Conservation (phyloP, 2,888 invertebrate genomes). For the Gonocerus acuteangulatus region DNA sequence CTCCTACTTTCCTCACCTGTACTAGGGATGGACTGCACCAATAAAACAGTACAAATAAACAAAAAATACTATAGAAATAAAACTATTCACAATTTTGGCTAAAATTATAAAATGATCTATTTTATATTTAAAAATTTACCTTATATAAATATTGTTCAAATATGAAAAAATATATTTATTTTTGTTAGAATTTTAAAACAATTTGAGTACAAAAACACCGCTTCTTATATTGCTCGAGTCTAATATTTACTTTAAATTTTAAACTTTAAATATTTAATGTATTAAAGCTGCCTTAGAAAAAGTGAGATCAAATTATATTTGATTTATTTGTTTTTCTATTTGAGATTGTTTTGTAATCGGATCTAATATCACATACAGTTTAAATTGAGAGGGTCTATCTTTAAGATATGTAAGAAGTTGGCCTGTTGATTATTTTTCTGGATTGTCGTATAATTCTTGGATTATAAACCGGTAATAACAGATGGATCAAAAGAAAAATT, state of each 20-base stretch:
- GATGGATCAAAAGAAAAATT: too few relatives aligned
- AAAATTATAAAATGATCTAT: conserved; percentile 25
- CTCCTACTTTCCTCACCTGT: conserved; percentile 17
- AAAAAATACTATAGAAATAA: conserved; percentile 31
- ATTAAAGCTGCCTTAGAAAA: conserved; percentile 36
- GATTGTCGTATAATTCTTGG: neutral
- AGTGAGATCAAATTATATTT: conserved; percentile 37
- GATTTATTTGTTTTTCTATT: conserved; percentile 29
- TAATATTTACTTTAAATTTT: conserved; percentile 30
- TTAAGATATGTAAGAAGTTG: too few relatives aligned
- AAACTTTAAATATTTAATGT: conserved; percentile 31
- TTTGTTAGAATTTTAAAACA: conserved; percentile 34
- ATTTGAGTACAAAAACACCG: conserved; percentile 35
- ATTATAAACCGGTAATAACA: too few relatives aligned
- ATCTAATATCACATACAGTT: conserved; percentile 34
- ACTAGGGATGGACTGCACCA: conserved; percentile 15
- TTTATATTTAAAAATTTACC: conserved; percentile 28
- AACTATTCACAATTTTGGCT: conserved; percentile 28
- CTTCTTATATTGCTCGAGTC: conserved; percentile 34
- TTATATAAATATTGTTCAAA: conserved; percentile 37
- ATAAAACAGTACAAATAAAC: conserved; percentile 16
- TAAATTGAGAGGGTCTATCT: conserved; percentile 1
- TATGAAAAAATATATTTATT: conserved; percentile 36
- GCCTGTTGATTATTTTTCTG: neutral
- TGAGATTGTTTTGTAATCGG: conserved; percentile 30